Percentiles rank a stretch among this genome's conserved stretches.
Conservation (phyloP, 2,888 invertebrate genomes). For the Conus canariensis region DNA sequence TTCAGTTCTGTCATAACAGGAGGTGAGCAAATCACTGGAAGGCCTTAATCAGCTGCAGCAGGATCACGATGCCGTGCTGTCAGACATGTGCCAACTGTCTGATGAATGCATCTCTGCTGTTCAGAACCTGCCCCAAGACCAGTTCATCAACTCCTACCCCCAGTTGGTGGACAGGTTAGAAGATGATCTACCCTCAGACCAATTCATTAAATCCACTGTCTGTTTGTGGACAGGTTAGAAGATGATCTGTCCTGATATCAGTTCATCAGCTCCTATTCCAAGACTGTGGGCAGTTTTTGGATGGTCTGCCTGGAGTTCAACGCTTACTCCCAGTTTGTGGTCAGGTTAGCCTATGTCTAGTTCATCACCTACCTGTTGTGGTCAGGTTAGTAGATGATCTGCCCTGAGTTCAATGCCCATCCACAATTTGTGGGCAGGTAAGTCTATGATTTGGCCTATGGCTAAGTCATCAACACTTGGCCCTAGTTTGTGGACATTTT, state of each 20-base stretch:
- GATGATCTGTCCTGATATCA: background rate
- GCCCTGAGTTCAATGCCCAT: no score
- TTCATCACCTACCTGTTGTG: background rate
- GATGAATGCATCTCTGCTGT: slow-evolving; percentile 39
- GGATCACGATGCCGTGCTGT: background rate
- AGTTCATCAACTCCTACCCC: slow-evolving; percentile 27
- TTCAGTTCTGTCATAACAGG: background rate
- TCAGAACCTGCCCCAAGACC: slow-evolving; percentile 22
- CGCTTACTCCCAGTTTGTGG: no score
- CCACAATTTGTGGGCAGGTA: no score
- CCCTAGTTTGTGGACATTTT: no score
- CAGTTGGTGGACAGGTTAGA: slow-evolving; percentile 26
- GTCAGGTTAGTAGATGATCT: background rate
- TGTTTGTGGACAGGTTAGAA: slow-evolving; percentile 25
- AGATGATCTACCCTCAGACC: background rate
- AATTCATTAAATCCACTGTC: background rate
- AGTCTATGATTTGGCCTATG: no score
- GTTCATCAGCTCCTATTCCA: background rate
- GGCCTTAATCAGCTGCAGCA: background rate
- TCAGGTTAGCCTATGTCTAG: background rate
- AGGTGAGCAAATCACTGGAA: slow-evolving; percentile 10
- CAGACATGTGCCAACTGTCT: slow-evolving; percentile 27
- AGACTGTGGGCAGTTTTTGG: no score
- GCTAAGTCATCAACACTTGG: no score
- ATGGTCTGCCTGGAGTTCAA: slow-evolving; percentile 4